These are phyloP conservation scores for Amiota minor DNA, from an alignment of 2,888 invertebrate species.

Conservation along the genomic window DNA sequence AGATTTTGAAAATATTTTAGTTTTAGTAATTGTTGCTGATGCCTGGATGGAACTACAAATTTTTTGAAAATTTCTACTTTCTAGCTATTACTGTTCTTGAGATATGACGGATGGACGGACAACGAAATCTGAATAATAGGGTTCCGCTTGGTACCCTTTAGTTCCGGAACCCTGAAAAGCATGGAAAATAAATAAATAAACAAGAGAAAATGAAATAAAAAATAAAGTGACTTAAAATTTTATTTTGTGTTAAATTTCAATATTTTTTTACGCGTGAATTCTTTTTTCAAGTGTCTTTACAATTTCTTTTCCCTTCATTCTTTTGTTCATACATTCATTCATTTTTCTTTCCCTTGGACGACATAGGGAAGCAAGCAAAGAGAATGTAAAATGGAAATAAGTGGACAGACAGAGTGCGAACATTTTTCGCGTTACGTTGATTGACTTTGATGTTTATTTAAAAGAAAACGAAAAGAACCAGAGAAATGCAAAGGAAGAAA, in stretches of 20 bases:
- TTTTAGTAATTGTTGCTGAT: too few species aligned
- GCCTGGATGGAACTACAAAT: too few species aligned
- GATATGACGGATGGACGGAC: too few species aligned
- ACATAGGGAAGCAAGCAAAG: neutral
- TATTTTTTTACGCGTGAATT: neutral
- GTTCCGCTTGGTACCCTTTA: too few species aligned
- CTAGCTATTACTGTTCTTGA: too few species aligned
- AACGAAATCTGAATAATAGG: too few species aligned
- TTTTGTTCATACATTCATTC: neutral
- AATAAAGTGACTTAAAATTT: neutral
- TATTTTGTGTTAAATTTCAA: neutral
- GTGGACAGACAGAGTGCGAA: neutral
- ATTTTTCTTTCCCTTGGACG: neutral
- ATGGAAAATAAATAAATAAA: neutral
- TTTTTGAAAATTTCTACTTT: too few species aligned
- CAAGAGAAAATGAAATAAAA: neutral
- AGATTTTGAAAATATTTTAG: too few species aligned
- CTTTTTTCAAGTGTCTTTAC: neutral
- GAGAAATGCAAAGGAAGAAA: neutral
- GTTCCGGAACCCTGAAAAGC: too few species aligned
- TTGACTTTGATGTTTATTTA: slow-evolving; percentile 21
- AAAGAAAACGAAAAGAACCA: too few species aligned
- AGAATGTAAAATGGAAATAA: neutral
- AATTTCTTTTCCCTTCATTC: neutral
- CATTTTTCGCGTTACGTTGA: neutral